A percentile compares a stretch with the other conserved stretches of the same genome.
phyloP scores from a whole-genome alignment of 2,797 vertebrate genomes.

The Arremon aurantiirostris region DNA sequence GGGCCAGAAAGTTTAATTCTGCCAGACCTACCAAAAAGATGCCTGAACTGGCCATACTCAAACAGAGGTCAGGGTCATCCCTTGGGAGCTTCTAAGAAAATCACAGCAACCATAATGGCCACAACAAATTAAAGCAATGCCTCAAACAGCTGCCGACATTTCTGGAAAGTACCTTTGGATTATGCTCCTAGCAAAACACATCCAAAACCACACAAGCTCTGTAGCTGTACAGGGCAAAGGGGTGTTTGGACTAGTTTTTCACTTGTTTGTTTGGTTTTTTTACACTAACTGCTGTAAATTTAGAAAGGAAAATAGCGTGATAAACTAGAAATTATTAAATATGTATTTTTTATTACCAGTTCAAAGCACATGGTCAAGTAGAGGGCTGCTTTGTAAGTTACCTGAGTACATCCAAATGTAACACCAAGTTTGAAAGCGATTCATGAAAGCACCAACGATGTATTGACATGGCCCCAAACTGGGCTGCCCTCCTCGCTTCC shows the following conservation, averaged over 20 bases:
- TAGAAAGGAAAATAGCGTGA: background rate
- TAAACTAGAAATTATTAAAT: background rate
- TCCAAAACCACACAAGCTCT: background rate
- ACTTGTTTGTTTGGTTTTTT: background rate
- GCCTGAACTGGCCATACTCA: background rate
- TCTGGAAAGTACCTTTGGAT: conserved; percentile 61
- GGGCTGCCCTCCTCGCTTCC: background rate
- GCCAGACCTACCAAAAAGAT: background rate
- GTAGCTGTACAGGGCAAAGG: accelerated
- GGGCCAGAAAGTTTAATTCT: conserved; percentile 51
- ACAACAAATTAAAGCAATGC: conserved; percentile 54
- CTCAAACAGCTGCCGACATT: background rate
- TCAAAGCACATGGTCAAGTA: background rate
- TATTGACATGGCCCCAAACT: background rate
- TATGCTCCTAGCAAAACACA: conserved; percentile 38
- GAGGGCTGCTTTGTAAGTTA: background rate
- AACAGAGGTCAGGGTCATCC: conserved; percentile 34
- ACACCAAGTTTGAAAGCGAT: background rate
- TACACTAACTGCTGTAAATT: background rate
- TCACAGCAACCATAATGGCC: conserved; percentile 10
- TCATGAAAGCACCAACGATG: background rate
- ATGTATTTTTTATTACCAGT: background rate
- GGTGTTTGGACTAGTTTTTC: background rate
- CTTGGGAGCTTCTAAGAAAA: background rate
- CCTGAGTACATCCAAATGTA: background rate